These are phyloP conservation scores for Turritopsis rubra DNA, from an alignment of 30 jellyfish, hydroid and myxozoan genomes.

Conservation along the genomic window DNA sequence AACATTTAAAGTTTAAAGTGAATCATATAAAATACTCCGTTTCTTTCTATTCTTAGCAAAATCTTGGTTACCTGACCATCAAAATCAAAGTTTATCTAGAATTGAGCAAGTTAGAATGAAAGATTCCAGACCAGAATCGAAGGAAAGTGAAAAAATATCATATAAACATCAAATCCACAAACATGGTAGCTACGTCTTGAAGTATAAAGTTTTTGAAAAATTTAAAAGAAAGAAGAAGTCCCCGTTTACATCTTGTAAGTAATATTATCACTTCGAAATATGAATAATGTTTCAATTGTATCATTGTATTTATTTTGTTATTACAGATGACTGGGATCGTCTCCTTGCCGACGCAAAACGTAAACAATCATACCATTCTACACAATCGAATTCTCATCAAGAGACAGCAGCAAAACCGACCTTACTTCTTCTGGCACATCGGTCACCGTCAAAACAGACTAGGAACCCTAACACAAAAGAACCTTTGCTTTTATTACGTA, in stretches of 20 bases:
- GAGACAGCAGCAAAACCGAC: conserved; percentile 6
- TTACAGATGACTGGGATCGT: conserved; percentile 20
- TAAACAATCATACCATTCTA: not conserved
- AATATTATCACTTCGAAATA: not conserved
- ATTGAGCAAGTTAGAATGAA: not conserved
- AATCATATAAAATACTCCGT: not conserved
- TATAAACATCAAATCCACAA: conserved; percentile 16
- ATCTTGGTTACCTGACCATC: conserved; percentile 1
- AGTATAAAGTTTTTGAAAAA: conserved; percentile 20
- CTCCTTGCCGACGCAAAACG: conserved; percentile 18
- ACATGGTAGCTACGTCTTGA: conserved; percentile 9
- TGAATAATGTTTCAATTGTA: not conserved
- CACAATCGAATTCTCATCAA: not conserved
- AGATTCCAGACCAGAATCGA: not conserved
- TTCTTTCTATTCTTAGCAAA: not conserved
- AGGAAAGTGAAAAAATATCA: conserved; percentile 8
- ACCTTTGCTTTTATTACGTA: not conserved
- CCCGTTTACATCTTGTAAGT: not conserved
- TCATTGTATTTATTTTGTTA: not conserved
- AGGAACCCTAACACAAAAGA: conserved; percentile 4
- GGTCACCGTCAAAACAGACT: not conserved
- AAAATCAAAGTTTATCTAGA: not conserved
- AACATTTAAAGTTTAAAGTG: not conserved
- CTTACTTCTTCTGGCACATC: not conserved
- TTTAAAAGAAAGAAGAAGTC: conserved; percentile 4